Conservation (phyloP, 2,113 vertebrate species). For the Acrocephalus kingi region DNA sequence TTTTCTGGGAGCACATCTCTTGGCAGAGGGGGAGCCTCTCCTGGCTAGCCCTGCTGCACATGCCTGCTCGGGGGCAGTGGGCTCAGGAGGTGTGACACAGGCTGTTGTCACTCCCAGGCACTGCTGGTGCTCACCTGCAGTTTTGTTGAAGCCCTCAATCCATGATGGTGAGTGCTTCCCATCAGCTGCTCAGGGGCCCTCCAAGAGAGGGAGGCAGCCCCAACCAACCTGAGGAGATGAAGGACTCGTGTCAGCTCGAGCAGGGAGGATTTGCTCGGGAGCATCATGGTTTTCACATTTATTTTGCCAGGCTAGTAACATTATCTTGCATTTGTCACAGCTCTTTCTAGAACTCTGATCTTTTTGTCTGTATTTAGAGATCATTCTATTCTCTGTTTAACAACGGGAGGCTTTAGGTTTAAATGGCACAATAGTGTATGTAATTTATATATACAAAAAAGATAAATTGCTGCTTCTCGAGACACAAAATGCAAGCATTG, state of each 20-base stretch:
- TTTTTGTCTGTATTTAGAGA: slow-evolving; percentile 50
- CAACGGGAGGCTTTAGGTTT: slow-evolving; percentile 28
- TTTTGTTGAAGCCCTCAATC: neutral
- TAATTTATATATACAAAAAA: slow-evolving; percentile 53
- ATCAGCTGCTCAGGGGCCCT: neutral
- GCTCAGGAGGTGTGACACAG: fast-evolving
- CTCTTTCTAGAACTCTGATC: slow-evolving; percentile 57
- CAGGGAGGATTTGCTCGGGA: neutral
- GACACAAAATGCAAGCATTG: slow-evolving; percentile 16
- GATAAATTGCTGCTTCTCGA: slow-evolving; percentile 11
- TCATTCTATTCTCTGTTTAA: slow-evolving; percentile 18
- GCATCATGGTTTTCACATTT: neutral
- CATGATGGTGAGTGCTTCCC: neutral
- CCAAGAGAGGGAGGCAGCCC: neutral
- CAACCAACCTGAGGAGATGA: neutral
- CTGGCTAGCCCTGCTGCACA: fast-evolving
- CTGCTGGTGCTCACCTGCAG: neutral
- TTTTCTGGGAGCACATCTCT: neutral
- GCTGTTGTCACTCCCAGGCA: neutral
- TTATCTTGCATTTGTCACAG: slow-evolving; percentile 24
- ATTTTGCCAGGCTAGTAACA: slow-evolving; percentile 8
- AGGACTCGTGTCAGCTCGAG: neutral
- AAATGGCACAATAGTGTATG: slow-evolving; percentile 36
- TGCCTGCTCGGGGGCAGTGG: neutral
- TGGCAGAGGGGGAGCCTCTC: neutral